Evolutionary conservation across 2,113 vertebrate species (phyloP), one percentile per base, ranked within the genome.

Genomic region (Myotis lucifugus): DNA sequence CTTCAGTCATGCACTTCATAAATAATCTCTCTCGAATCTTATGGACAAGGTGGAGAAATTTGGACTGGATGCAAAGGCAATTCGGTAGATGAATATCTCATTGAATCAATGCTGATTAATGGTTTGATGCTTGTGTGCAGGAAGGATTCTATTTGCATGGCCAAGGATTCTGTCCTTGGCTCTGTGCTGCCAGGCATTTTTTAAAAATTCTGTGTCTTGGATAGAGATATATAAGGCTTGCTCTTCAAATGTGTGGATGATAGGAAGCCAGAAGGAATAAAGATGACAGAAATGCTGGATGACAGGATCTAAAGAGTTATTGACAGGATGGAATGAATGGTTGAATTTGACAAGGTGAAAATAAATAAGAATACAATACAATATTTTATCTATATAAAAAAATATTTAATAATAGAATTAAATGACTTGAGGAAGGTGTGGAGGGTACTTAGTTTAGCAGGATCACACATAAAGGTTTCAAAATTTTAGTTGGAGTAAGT

Each of bases 231-330:
- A 61, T 56, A 95, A 87, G 7, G 2, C 34, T 96, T 73, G 46
- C 37, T 96, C 42, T 64, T 93, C 72, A 95, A 85, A 95, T 78
- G 54, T 92, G 56, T 81, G 25, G n/a, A 91, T 93, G 72, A 90
- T 81, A 92, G 11, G n/a, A 85, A 95, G 66, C 76, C 74, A 92
- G 84, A 94, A 94, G 52, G 50, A 46, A 85, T 34, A 92, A 86
- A 96, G 40, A 91, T 96, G 70, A 93, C 59, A 94, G 84, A 95
- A 67, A 96, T 90, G 54, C 40, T 27, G 19, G 32, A 42, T 92
- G 92, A 85, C 79, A 90, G 67, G 37, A 84, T 87, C 64, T 91
- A 84, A 94, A 95, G 42, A 93, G 56, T 93, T 93, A 94, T 93
- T 93, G 92, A 94, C 70, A 95, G 85, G n/a, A 37, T 89, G 34